Evolutionary conservation across 1,140 invertebrate genomes (phyloP).

Genomic region (Plutomurus gul): DNA sequence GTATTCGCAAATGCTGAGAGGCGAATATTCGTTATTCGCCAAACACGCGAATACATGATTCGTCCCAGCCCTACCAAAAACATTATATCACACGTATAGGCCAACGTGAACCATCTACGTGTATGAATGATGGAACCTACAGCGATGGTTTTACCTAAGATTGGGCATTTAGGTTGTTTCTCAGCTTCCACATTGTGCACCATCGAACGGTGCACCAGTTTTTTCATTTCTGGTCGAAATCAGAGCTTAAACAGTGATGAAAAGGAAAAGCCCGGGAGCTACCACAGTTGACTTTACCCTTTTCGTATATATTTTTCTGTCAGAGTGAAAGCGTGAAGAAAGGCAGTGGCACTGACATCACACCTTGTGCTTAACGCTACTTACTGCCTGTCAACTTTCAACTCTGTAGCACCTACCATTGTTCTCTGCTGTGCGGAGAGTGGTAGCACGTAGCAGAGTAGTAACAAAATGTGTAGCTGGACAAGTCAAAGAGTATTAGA

Average conservation of each 20-base stretch:
- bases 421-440: not conserved
- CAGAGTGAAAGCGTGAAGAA: not conserved
- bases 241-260: not conserved
- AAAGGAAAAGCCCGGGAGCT: constrained; percentile 5
- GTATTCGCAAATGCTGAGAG: too few relatives aligned
- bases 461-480: not conserved
- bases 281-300: not conserved
- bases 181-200: too few relatives aligned
- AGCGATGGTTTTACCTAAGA: too few relatives aligned
- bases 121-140: too few relatives aligned
- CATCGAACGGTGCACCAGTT: too few relatives aligned
- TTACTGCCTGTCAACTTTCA: too few relatives aligned
- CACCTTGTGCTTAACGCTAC: not conserved
- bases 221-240: not conserved
- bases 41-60: too few relatives aligned
- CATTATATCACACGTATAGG: too few relatives aligned
- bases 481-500: constrained; percentile 15
- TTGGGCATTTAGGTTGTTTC: too few relatives aligned
- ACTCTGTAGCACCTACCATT: not conserved
- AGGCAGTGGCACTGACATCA: not conserved
- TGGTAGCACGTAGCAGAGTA: not conserved
- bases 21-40: too few relatives aligned
- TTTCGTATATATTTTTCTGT: constrained; percentile 2
- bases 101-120: too few relatives aligned
- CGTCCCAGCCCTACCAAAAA: too few relatives aligned